These are phyloP conservation scores for Dyspetes luteomarginatus DNA, from an alignment of 2,888 invertebrate genomes.

Conservation along the genomic window DNA sequence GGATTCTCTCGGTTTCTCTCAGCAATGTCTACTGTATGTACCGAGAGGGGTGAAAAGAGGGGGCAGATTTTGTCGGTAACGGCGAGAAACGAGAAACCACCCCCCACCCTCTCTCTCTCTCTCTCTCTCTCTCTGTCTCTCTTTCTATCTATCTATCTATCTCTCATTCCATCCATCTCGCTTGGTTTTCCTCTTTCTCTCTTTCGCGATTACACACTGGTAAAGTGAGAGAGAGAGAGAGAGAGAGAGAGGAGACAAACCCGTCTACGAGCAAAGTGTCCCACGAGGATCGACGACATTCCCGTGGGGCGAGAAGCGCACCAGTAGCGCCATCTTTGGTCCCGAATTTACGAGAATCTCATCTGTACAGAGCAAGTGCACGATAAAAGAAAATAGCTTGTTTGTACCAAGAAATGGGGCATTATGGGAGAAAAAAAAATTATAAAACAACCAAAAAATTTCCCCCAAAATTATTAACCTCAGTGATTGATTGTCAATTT, in stretches of 20 bases:
- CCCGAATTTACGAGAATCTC: slow-evolving; percentile 7
- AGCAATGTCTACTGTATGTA: slow-evolving; percentile 36
- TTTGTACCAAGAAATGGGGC: too few species aligned
- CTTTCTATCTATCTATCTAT: slow-evolving; percentile 1
- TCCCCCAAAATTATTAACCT: neutral
- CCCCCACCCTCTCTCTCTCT: slow-evolving; percentile 31
- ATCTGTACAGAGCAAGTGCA: neutral
- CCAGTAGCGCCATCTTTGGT: slow-evolving; percentile 6
- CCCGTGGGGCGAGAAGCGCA: slow-evolving; percentile 39
- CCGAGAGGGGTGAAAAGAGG: neutral
- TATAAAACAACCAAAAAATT: neutral
- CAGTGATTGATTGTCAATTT: too few species aligned
- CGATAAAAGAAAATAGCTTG: neutral
- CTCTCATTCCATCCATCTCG: slow-evolving; percentile 14
- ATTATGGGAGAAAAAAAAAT: too few species aligned
- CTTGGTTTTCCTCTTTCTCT: slow-evolving; percentile 1
- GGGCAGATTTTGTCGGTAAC: slow-evolving; percentile 44
- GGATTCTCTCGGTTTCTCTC: slow-evolving; percentile 55
- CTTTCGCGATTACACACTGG: slow-evolving; percentile 11
- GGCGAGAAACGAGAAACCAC: slow-evolving; percentile 50
- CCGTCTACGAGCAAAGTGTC: slow-evolving; percentile 30
- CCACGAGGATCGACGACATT: slow-evolving; percentile 58
- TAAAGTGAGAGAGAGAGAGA: neutral
- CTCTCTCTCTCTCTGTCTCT: slow-evolving; percentile 10
- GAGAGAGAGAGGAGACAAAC: neutral